Conservation (phyloP, 2,888 invertebrate genomes). For the Masnerella sp. region DNA sequence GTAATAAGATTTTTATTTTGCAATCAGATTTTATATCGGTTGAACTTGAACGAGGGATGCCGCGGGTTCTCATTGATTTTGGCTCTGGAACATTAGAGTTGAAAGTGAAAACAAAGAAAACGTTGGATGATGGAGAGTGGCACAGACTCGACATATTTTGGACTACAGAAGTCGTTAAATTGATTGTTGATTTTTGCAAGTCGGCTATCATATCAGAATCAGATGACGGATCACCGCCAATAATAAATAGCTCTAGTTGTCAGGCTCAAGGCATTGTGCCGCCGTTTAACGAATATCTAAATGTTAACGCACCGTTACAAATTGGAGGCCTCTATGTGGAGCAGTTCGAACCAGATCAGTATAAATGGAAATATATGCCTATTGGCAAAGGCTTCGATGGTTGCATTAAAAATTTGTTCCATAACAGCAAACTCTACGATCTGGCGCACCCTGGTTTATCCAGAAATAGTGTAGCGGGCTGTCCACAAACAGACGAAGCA, state of each 20-base stretch:
- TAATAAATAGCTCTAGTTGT: conserved; percentile 93
- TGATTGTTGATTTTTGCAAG: conserved; percentile 96
- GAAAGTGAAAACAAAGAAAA: conserved; percentile 90
- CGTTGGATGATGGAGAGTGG: conserved; percentile 98
- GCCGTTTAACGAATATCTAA: conserved; percentile 96
- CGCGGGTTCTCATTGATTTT: conserved; percentile 93
- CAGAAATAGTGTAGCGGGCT: conserved; percentile 91
- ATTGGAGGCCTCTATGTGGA: conserved; percentile 95
- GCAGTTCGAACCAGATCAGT: conserved; percentile 92
- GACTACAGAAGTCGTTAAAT: conserved; percentile 93
- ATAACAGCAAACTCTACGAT: conserved; percentile 97
- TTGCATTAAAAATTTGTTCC: conserved; percentile 96
- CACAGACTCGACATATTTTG: conserved; percentile 97
- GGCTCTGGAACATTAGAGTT: conserved; percentile 95
- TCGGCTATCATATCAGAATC: conserved; percentile 92
- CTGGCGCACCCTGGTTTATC: conserved; percentile 94
- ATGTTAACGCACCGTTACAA: conserved; percentile 96
- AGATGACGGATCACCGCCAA: conserved; percentile 92
- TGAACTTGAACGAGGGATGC: conserved; percentile 94
- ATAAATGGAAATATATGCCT: conserved; percentile 94
- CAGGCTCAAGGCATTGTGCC: conserved; percentile 94
- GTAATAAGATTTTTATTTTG: not conserved
- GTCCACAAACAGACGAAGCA: conserved; percentile 94
- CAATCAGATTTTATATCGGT: conserved; percentile 91
- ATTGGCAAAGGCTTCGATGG: conserved; percentile 95